phyloP scores from a whole-genome alignment of 2,888 invertebrate species.

The Hypolimnas misippus region DNA sequence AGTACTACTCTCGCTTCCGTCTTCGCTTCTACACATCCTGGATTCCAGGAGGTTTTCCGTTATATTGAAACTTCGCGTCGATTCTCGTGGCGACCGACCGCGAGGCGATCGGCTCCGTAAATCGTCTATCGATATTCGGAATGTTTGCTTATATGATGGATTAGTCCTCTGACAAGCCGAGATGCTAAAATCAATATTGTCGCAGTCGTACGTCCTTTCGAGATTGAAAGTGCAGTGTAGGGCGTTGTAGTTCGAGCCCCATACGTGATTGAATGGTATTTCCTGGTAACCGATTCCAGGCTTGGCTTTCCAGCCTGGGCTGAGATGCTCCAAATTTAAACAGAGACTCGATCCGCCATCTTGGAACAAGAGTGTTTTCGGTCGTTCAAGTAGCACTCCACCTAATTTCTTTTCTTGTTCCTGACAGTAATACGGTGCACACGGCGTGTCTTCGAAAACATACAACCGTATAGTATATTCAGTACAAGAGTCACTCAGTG shows the following conservation, averaged over 20 bases:
- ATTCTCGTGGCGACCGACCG: conserved; percentile 77
- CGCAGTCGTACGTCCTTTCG: conserved; percentile 86
- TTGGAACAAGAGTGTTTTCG: conserved; percentile 93
- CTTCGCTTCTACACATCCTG: conserved; percentile 77
- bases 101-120: conserved; percentile 75
- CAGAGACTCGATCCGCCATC: conserved; percentile 95
- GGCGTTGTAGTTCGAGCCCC: conserved; percentile 93
- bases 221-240: conserved; percentile 96
- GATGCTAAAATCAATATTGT: conserved; percentile 75
- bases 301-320: conserved; percentile 94
- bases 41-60: conserved; percentile 78
- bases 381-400: conserved; percentile 94
- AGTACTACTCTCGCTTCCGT: conserved; percentile 71
- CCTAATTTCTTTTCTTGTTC: conserved; percentile 92
- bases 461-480: conserved; percentile 95
- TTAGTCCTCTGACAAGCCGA: conserved; percentile 79
- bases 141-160: conserved; percentile 79
- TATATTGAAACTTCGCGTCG: conserved; percentile 77
- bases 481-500: conserved; percentile 87
- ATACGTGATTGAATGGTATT: conserved; percentile 95
- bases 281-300: conserved; percentile 94
- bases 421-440: conserved; percentile 94
- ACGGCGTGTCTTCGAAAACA: conserved; percentile 96
- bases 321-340: conserved; percentile 94
- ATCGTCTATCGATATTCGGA: conserved; percentile 77